Conservation (phyloP, 1,140 invertebrate species). For the Tetragnatha versicolor region DNA sequence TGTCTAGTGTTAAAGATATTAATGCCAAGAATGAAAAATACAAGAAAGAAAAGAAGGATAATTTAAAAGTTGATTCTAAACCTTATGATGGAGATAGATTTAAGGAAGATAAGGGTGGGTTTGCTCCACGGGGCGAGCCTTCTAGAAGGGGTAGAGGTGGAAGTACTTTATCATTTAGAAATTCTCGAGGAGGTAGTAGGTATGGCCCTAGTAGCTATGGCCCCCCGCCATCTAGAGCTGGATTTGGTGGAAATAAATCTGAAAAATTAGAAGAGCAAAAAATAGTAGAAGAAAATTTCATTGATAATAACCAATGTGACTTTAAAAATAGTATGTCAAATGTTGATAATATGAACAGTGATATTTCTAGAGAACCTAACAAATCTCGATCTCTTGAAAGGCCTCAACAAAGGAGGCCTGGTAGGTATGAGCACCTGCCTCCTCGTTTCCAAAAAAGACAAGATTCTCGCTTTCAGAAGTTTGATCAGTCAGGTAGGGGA, state of each 20-base stretch:
- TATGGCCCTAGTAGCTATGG: conserved; percentile 70
- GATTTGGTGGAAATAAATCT: conserved; percentile 66
- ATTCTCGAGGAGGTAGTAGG: conserved; percentile 67
- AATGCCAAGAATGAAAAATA: conserved; percentile 52
- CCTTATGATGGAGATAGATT: conserved; percentile 27
- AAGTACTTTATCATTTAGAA: conserved; percentile 60
- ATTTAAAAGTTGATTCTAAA: conserved; percentile 11
- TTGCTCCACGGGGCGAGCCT: conserved; percentile 82
- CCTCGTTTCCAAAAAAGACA: conserved; percentile 58
- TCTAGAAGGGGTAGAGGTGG: conserved; percentile 74
- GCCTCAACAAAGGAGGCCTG: conserved; percentile 44
- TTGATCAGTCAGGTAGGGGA: conserved; percentile 58
- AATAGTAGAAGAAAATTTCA: conserved; percentile 46
- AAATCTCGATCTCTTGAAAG: conserved; percentile 51
- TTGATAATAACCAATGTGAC: conserved; percentile 27
- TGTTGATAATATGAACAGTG: conserved; percentile 28
- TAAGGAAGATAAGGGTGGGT: conserved; percentile 63
- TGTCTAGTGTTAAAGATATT: conserved; percentile 36
- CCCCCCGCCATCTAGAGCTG: conserved; percentile 77
- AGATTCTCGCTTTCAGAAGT: conserved; percentile 56
- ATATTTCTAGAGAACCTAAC: conserved; percentile 30
- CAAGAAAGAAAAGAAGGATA: conserved; percentile 50
- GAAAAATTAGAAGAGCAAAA: conserved; percentile 50
- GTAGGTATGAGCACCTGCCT: conserved; percentile 55
- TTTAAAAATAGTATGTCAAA: conserved; percentile 11